phyloP scores from a whole-genome alignment of 2,113 vertebrate genomes.

The Toxostoma redivivum region DNA sequence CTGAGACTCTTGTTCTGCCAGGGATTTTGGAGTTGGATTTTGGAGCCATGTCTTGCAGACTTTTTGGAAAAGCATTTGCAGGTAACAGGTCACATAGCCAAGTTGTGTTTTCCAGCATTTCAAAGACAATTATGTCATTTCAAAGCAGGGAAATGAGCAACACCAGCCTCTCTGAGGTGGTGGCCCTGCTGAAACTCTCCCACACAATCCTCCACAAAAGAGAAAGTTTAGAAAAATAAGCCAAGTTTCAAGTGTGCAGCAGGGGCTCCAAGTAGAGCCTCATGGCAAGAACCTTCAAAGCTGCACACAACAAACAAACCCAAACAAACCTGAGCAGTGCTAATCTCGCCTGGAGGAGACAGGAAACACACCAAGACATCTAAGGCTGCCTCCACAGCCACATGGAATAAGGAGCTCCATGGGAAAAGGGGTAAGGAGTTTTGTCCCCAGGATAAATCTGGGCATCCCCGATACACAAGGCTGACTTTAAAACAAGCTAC shows the following conservation, averaged over 20 bases:
- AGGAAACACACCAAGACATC: not conserved
- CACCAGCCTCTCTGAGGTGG: not conserved
- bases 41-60: not conserved
- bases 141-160: constrained; percentile 46
- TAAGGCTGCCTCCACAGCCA: not conserved
- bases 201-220: not conserved
- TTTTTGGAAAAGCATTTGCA: not conserved
- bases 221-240: constrained; percentile 44
- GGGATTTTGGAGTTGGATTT: not conserved
- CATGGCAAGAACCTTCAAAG: constrained; percentile 23
- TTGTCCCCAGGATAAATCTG: not conserved
- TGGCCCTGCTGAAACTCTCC: not conserved
- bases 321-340: not conserved
- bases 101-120: constrained; percentile 1
- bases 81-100: not conserved
- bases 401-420: not conserved
- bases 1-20: not conserved
- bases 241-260: constrained; percentile 19
- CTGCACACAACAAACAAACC: not conserved
- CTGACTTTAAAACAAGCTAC: not conserved
- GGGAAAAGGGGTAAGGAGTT: not conserved
- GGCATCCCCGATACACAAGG: not conserved
- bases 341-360: not conserved
- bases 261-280: not conserved
- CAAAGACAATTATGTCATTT: constrained; percentile 21